phyloP scores from a whole-genome alignment of 2,888 invertebrate genomes.

The Stenodera caucasica region DNA sequence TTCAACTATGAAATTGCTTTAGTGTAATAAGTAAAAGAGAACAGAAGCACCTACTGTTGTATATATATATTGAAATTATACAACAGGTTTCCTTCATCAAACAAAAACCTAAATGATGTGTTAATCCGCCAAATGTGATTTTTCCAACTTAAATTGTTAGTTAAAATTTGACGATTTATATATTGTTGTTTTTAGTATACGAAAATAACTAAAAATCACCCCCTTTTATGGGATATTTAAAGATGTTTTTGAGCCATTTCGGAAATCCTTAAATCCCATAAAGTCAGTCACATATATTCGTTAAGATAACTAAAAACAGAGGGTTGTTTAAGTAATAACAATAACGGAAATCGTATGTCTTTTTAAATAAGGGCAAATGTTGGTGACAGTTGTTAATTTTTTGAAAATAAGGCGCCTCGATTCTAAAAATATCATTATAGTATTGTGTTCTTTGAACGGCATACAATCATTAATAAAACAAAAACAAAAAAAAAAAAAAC shows the following conservation, averaged over 20 bases:
- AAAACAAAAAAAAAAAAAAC: conserved; percentile 41
- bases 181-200: not conserved
- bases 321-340: conserved; percentile 4
- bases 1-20: conserved; percentile 14
- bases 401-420: too few relatives aligned
- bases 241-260: conserved; percentile 38
- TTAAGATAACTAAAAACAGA: conserved; percentile 40
- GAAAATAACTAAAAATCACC: not conserved
- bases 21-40: not conserved
- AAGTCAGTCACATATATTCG: conserved; percentile 38
- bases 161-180: conserved; percentile 19
- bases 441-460: not conserved
- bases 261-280: conserved; percentile 45
- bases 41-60: not conserved
- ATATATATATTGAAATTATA: not conserved
- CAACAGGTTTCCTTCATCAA: too few relatives aligned
- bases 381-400: not conserved
- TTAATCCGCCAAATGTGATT: conserved; percentile 28
- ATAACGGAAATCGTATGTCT: conserved; percentile 3
- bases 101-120: conserved; percentile 17
- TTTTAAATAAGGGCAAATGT: not conserved
- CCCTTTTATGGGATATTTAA: not conserved
- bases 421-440: too few relatives aligned
- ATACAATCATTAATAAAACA: conserved; percentile 36
- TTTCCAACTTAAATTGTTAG: conserved; percentile 19